Evolutionary conservation across 2,797 vertebrate genomes (phyloP).

Genomic region (Peromyscus aztecus): DNA sequence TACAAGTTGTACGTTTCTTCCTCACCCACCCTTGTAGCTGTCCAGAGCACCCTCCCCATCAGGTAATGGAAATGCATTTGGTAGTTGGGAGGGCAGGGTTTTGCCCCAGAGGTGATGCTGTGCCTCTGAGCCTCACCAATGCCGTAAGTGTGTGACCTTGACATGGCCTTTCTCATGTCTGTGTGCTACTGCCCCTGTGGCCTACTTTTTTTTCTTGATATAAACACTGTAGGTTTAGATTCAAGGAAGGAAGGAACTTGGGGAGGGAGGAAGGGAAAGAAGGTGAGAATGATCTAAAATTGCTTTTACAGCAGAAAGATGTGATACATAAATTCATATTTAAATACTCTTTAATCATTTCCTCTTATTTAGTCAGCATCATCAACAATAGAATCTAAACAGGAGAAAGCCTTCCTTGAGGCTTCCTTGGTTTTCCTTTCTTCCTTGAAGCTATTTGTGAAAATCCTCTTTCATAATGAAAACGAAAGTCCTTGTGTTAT

Average conservation of each 20-base stretch:
- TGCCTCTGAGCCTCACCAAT: neutral
- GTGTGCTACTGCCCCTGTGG: neutral
- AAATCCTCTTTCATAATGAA: constrained; percentile 60
- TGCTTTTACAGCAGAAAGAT: neutral
- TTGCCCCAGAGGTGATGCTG: neutral
- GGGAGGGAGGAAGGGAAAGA: neutral
- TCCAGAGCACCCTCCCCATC: neutral
- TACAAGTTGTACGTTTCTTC: neutral
- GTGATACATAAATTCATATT: neutral
- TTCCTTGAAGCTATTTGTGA: constrained; percentile 41
- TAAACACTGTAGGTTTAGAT: neutral
- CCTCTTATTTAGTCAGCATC: neutral
- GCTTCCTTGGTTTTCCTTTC: constrained; percentile 44
- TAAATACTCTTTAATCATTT: neutral
- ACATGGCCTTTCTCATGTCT: neutral
- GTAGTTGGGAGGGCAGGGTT: neutral
- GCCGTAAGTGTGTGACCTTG: neutral
- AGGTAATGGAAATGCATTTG: neutral
- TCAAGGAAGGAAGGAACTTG: neutral
- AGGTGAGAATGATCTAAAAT: neutral
- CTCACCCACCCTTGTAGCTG: neutral
- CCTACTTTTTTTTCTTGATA: neutral
- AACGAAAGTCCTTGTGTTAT: constrained; percentile 33
- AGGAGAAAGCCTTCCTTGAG: constrained; percentile 33
- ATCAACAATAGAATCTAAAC: neutral